Conservation (phyloP, 2,797 vertebrate genomes). For the Phataginus tricuspis region DNA sequence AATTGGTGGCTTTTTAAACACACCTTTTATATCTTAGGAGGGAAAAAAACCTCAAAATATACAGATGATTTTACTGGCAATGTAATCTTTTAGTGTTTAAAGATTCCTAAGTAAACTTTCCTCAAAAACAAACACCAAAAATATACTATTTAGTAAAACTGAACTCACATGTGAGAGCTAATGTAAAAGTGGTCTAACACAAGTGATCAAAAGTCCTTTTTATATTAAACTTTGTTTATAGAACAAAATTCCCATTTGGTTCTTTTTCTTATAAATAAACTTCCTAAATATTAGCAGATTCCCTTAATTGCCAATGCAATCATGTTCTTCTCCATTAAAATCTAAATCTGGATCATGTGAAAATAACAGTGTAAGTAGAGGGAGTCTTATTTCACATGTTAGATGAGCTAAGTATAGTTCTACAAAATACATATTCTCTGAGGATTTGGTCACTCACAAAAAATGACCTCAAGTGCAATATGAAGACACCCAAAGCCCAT, state of each 20-base stretch:
- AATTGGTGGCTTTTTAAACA: conserved; percentile 21
- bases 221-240: neutral
- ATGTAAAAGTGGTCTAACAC: neutral
- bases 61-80: conserved; percentile 13
- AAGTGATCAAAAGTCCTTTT: neutral
- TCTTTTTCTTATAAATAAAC: conserved; percentile 27
- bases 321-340: conserved; percentile 41
- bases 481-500: conserved; percentile 34
- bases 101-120: neutral
- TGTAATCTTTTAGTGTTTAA: conserved; percentile 12
- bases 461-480: neutral
- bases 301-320: conserved; percentile 24
- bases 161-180: neutral
- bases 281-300: conserved; percentile 45
- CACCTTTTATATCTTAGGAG: neutral
- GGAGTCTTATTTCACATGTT: neutral
- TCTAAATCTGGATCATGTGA: conserved; percentile 37
- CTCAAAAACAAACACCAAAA: conserved; percentile 38
- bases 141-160: neutral
- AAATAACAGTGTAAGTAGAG: neutral
- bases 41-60: neutral
- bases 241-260: neutral
- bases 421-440: conserved; percentile 6
- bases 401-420: conserved; percentile 41
- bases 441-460: conserved; percentile 31